Evolutionary conservation across 2,113 vertebrate genomes (phyloP), one percentile per base, ranked within the genome.

Genomic region (Syngnathoides biaculeatus): DNA sequence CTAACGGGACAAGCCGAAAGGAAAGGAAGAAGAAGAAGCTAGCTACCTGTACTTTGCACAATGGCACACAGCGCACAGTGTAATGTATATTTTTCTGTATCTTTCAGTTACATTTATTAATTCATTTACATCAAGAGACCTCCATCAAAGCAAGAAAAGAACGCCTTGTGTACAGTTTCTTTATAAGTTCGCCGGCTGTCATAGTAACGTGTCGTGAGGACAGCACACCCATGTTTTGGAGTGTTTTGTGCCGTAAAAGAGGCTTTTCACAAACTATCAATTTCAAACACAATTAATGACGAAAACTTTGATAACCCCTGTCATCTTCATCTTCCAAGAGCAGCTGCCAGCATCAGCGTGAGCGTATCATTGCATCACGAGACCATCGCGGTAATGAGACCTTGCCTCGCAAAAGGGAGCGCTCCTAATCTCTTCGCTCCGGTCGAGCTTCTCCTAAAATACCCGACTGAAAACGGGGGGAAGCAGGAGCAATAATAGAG

Each of bases 311-410:
- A 47, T 50, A n/a, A 50, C 13, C 48, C 20, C 7, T 38, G 20
- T 59, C 30, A 1, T 35, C 57, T 35, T 38, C 7, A n/a, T 8
- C 8, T 19, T n/a, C 26, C 14, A 27, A 57, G 24, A 30, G 59
- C 57, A 40, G 9, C 11, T 62, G 52, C 68, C 73, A 50, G 57
- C 61, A 71, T 74, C 65, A 75, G 73, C 47, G 55, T 67, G 74
- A 79, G 71, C 68, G 75, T 74, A 72, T 75, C 77, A 77, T 83
- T 75, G 76, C 78, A 75, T 84, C 74, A 77, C 73, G 61, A 69
- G 61, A 77, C 84, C 78, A 84, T 86, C 77, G 77, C 79, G 56
- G 78, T 86, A 89, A 83, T 87, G 73, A 88, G 78, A 84, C 70
- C 86, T 82, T 71, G 81, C 82, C 79, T 74, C 78, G 67, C 79